Base-by-base conservation (phyloP, 1,140 invertebrate species). In the Heliconius melpomene region DNA sequence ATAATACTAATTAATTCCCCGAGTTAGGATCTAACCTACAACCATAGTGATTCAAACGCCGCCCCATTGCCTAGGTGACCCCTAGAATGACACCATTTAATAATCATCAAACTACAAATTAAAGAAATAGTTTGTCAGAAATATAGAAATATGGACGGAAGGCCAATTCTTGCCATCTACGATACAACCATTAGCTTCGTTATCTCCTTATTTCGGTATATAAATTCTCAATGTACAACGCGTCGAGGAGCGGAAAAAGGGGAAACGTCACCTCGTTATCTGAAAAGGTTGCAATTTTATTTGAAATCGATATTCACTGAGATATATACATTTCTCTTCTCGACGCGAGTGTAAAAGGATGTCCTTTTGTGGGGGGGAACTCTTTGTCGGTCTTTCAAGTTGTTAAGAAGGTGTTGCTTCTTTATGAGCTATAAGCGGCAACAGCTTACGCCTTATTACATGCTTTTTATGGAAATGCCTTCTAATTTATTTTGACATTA, bases 201-300 rank as follows among this genome's bases (percentile, higher is more conserved):
- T 94, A 94, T 94, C 89, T 91, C 88, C 90, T 94, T 93, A 93
- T 94, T 93, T 93, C 89, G 91, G 90, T 89, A 90, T 88, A 92
- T 94, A 94, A 93, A 94, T 92, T 93, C 90, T 83, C 88, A 88
- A 90, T 88, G 90, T 90, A 84, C 82, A 86, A 85, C 81, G 86
- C 90, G 89, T 91, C 88, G 86, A 85, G 79, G 78, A 85, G 84
- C 87, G 88, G 87, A 91, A 92, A 66, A 92, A 91, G 90, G 90
- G 91, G 92, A 93, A 91, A 91, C 89, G 90, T 92, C 93, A 93
- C 91, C 91, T 93, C 91, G 91, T 94, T 94, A 93, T 93, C 89
- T 90, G 87, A 91, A 93, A 94, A 93, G 89, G 93, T 91, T 94
- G 90, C 92, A 93, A 93, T 93, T 93, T 94, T 94, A 94, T 94